These are phyloP conservation scores for Nomada ferruginata DNA, from an alignment of 2,888 invertebrate species.

Conservation along the genomic window DNA sequence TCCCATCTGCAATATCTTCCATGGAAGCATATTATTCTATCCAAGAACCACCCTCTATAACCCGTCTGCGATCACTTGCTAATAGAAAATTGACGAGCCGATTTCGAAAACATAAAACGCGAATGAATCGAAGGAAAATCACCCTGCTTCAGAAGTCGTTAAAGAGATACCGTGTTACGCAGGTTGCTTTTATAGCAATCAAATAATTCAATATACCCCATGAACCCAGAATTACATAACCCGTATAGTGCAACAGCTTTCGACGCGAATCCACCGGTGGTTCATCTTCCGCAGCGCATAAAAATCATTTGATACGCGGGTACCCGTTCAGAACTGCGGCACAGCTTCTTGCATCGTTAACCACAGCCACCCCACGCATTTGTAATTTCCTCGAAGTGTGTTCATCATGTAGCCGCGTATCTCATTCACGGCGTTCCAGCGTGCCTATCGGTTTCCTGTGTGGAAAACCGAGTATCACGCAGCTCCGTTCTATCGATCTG, in stretches of 20 bases:
- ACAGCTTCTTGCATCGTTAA: background rate
- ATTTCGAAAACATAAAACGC: background rate
- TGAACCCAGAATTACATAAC: background rate
- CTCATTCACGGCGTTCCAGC: conserved; percentile 48
- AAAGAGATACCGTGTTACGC: background rate
- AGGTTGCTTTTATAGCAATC: background rate
- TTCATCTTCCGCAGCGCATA: background rate
- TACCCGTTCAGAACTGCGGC: background rate
- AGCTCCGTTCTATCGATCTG: conserved; percentile 78
- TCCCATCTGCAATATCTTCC: too few species aligned
- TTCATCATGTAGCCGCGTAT: conserved; percentile 38
- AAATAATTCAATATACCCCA: background rate
- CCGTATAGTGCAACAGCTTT: background rate
- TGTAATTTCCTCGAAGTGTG: conserved; percentile 39
- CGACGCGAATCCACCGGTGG: background rate
- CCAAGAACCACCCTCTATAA: background rate
- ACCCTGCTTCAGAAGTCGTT: background rate
- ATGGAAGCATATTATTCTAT: too few species aligned
- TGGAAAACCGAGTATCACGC: conserved; percentile 73
- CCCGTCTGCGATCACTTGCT: background rate
- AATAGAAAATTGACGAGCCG: background rate
- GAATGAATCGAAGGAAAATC: background rate
- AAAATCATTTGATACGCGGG: background rate
- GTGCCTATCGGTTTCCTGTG: conserved; percentile 63
- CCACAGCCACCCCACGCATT: background rate